Base-by-base conservation (phyloP, 2,797 vertebrate genomes). In the Perdix hodgsoniae region DNA sequence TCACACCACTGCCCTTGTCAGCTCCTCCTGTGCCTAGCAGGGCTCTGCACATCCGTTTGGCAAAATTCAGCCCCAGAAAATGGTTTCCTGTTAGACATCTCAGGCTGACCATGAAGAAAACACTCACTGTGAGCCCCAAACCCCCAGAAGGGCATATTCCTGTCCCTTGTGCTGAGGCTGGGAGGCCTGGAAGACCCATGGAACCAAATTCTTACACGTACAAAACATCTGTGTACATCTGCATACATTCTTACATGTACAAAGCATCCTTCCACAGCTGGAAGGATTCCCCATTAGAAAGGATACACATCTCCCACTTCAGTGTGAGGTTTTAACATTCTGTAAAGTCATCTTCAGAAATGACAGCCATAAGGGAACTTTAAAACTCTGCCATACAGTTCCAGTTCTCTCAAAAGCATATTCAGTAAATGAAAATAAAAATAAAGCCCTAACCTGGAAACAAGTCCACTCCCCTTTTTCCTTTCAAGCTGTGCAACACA, bases 141-240 rank as follows among this genome's bases (percentile, higher is more conserved):
- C 19, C 39, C n/a, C 50, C 45, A 50, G 54, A 66, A 37, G 3
- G 1, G 3, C 23, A 3, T 0, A 3, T 82, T 79, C 47, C 52
- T 49, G 31, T 49, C 21, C 33, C 11, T 63, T 12, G 0, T 15
- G 17, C 37, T 22, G 44, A 61, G n/a, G 39, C n/a, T 45, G 26
- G 70, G 0, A 0, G 33, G 69, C 24, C 9, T 22, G 29, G 39
- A 42, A 42, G 61, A 15, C 26, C 5, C 0, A 1, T n/a, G 29
- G 5, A 45, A 73, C 45, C 49, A 11, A 77, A 66, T n/a, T 39
- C 47, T 56, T 54, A 11, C 59, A 47, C 9, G 7, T 24, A 18
- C 66, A 16, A 42, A 67, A 47, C n/a, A 26, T 31, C 37, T 29
- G 27, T 29, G 27, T 52, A 52, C 50, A 64, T n/a, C 33, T 52